A percentile compares a stretch with the other conserved stretches of the same genome.
phyloP scores from a whole-genome alignment of 2,113 vertebrate genomes.

The Pogona vitticeps region DNA sequence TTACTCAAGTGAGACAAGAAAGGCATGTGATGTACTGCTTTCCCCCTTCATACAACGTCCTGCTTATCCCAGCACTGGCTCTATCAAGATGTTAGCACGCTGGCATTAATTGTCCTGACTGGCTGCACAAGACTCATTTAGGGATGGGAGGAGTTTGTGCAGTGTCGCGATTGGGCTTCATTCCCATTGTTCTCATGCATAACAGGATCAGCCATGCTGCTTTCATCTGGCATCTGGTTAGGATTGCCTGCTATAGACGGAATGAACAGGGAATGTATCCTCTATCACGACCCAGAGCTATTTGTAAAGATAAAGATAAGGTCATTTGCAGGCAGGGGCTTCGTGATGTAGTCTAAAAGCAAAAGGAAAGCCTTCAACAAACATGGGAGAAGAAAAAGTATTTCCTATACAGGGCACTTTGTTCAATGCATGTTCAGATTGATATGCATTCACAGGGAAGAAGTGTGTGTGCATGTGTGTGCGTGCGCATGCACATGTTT shows the following conservation, averaged over 20 bases:
- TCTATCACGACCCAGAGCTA: neutral
- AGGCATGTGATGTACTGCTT: neutral
- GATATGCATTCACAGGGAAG: neutral
- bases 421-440: neutral
- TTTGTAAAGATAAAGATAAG: neutral
- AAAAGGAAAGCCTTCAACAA: neutral
- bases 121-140: constrained; percentile 29
- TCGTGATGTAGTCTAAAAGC: neutral
- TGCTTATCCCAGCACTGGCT: constrained; percentile 7
- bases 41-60: neutral
- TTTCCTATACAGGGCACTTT: neutral
- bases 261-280: constrained; percentile 2
- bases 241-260: neutral
- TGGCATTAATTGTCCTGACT: constrained; percentile 29
- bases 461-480: neutral
- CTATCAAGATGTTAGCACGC: constrained; percentile 33
- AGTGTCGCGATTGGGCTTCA: constrained; percentile 19
- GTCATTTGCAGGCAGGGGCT: neutral
- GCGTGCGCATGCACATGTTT: neutral
- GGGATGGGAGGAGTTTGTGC: constrained; percentile 26
- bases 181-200: constrained; percentile 7
- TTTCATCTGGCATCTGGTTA: constrained; percentile 29
- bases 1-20: neutral
- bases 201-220: constrained; percentile 40
- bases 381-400: neutral